Base-by-base conservation (phyloP, 2,113 vertebrate species). In the Physeter macrocephalus region DNA sequence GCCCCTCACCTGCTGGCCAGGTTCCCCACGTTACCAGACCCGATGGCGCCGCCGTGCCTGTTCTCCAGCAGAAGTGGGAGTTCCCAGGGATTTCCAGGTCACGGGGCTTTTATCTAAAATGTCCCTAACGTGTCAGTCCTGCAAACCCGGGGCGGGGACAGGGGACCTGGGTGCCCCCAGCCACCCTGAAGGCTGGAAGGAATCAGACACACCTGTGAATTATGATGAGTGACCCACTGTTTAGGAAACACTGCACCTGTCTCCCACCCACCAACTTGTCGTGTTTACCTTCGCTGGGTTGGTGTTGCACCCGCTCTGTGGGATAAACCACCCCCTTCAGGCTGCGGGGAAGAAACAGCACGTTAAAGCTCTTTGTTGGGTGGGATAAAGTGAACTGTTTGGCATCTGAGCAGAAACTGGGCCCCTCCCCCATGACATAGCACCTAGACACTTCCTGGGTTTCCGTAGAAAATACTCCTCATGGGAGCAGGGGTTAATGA, bases 41-140 rank as follows among this genome's bases (percentile, higher is more conserved):
- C 3, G 1, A 36, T 17, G 31, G 43, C 3, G 0, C 3, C 11
- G 62, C 3, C 0, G 34, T 17, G 23, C 14, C 83, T 67, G 34
- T 67, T 52, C 34, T 36, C 21, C 34, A 36, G 1, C 21, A 1
- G 39, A 62, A 43, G 27, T 17, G 13, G 21, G 6, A 8, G 34
- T 43, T 52, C 43, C 34, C 0, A 5, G 29, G 2, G 21, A 6
- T n/a, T 36, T 27, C 54, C 23, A 15, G 78, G 54, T 27, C 46
- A 46, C 2, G 0, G 21, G 34, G 43, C 43, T 86, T 31, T 86
- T 31, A 29, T 52, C 83, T 67, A 27, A 67, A 36, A 7, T 36
- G 62, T 8, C 23, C 9, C 0, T 6, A 21, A 31, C 4, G 41
- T 11, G 46, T 39, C 46, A 49, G 61, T 36, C 14, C 43, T 1